Conservation (phyloP, 2,113 vertebrate genomes). For the Gobius niger region DNA sequence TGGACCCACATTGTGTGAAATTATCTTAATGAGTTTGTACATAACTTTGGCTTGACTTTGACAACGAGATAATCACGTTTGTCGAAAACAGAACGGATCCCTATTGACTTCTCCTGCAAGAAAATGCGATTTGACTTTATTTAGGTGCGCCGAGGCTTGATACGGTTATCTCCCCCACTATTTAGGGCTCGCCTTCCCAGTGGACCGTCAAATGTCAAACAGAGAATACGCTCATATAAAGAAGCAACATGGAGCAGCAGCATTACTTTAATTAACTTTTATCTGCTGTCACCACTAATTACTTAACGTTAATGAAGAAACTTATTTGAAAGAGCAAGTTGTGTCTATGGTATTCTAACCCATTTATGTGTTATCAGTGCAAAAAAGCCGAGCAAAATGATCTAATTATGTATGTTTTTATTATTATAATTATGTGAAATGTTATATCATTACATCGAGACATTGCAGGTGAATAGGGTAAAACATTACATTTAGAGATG, state of each 20-base stretch:
- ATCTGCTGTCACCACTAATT: background rate
- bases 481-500: too few species aligned
- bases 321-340: background rate
- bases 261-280: background rate
- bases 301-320: background rate
- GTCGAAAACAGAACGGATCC: slow-evolving; percentile 1
- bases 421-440: too few species aligned
- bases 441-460: too few species aligned
- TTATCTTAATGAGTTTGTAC: background rate
- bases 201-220: background rate
- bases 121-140: background rate
- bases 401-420: too few species aligned
- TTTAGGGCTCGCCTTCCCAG: background rate
- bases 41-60: background rate
- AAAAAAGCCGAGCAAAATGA: too few species aligned
- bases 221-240: background rate
- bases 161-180: background rate
- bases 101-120: background rate
- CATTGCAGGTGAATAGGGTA: too few species aligned
- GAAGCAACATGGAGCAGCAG: too few species aligned
- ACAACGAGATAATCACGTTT: background rate
- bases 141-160: background rate
- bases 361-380: too few species aligned
- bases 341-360: too few species aligned
- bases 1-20: background rate